Evolutionary conservation across 2,113 vertebrate species (phyloP), one percentile per base, ranked within the genome.

Genomic region (Carollia perspicillata): DNA sequence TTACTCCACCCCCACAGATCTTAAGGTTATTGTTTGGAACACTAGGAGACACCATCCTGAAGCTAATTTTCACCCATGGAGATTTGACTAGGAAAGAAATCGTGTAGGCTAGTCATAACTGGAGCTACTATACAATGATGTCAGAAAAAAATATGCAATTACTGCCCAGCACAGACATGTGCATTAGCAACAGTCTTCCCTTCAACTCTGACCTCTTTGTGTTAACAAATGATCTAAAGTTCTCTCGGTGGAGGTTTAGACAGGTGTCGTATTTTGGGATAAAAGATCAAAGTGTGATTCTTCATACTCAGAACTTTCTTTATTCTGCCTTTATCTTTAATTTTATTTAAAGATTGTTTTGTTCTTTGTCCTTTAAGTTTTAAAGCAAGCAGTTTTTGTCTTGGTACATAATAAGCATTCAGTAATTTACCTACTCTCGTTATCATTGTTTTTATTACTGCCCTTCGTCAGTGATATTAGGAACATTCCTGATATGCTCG

Each of bases 311-410:
- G 81, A 93, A 75, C 88, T 84, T 37, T 77, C 74, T 92, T 92
- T 75, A 74, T 90, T 97, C 55, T 71, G 30, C 30, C 92, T 40
- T 74, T 92, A 37, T 80, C 66, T 91, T 95, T 94, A 85, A 83
- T 92, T 84, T 40, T 58, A 69, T 80, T 93, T 87, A 77, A 95
- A 72, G 30, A 68, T 80, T 83, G 4, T 2, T 35, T 42, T 80
- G 22, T 16, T 69, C 37, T 35, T 89, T 86, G 7, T 85, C 87
- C 30, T 95, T 94, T 71, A 90, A 90, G 49, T 81, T 37, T 89
- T 85, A 30, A 77, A 74, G 68, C 5, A 80, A 93, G 23, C 35
- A 30, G 9, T 77, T 95, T 89, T 94, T 93, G 30, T 85, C 78
- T 94, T 90, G 68, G 69, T 37, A 60, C 23, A 10, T 40, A 60